These are phyloP conservation scores for Capricornis sumatraensis DNA, from an alignment of 2,113 vertebrate species.

Conservation along the genomic window DNA sequence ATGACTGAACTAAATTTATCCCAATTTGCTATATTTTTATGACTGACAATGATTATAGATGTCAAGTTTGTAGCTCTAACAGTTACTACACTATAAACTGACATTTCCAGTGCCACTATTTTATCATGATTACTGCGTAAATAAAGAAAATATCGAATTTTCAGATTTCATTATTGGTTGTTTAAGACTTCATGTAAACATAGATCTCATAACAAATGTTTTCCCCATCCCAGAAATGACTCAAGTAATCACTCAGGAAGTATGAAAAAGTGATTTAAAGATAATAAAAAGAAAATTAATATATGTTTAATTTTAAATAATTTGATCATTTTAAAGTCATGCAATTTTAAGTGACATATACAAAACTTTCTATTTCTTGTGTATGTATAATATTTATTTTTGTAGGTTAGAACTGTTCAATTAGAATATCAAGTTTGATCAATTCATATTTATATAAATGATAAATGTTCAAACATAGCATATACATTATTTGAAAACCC, in stretches of 20 bases:
- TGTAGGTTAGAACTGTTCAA: slow-evolving; percentile 40
- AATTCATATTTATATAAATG: slow-evolving; percentile 36
- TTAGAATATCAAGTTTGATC: slow-evolving; percentile 57
- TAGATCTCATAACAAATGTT: slow-evolving; percentile 31
- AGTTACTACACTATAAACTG: slow-evolving; percentile 70
- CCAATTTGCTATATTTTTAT: slow-evolving; percentile 76
- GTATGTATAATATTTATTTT: slow-evolving; percentile 39
- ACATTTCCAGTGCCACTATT: slow-evolving; percentile 72
- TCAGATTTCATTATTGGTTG: slow-evolving; percentile 53
- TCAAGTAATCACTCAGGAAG: slow-evolving; percentile 43
- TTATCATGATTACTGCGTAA: slow-evolving; percentile 64
- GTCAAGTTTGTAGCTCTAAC: slow-evolving; percentile 72
- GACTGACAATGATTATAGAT: slow-evolving; percentile 75
- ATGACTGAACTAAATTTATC: slow-evolving; percentile 79
- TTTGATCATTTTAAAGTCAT: slow-evolving; percentile 60
- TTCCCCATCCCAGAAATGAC: background rate
- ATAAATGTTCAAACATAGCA: slow-evolving; percentile 56
- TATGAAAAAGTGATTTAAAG: slow-evolving; percentile 53
- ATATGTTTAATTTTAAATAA: slow-evolving; percentile 70
- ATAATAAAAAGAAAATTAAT: slow-evolving; percentile 59
- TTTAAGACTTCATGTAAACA: slow-evolving; percentile 55
- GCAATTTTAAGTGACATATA: slow-evolving; percentile 64
- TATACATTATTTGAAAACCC: slow-evolving; percentile 50
- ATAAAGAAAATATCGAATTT: slow-evolving; percentile 58
- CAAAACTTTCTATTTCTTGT: slow-evolving; percentile 30